Evolutionary conservation across 2,113 vertebrate genomes (phyloP), one percentile per base, ranked within the genome.

Genomic region (Pelobates fuscus): DNA sequence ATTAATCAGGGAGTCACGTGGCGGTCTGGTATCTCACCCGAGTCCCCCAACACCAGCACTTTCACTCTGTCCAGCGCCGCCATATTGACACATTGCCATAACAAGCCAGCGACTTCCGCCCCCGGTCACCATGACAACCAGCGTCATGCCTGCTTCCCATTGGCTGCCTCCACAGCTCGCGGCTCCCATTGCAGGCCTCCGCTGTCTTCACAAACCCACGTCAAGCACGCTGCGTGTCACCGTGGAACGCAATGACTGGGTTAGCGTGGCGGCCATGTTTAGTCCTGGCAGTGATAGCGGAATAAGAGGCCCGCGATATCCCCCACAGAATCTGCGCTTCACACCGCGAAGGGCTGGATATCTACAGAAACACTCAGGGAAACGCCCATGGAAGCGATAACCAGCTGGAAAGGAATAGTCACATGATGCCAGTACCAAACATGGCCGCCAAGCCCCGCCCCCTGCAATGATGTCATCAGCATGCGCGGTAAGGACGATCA

Each of bases 41-140:
- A 98, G 85, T 99, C 96, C 26, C 97, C 97, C 82, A 99, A 85
- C 70, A 99, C 97, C 81, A 99, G 78, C 1, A 98, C 95, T 85
- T 98, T 98, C 1, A 98, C 94, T 59, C 96, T 90, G 67, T 98
- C 96, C 79, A 98, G 82, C 41, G 96, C 94, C 61, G 95, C 96
- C 96, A 98, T 99, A 76, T 89, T 0, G 14, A 25, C 52, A 43
- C 26, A 5, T 46, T 46, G 44, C 17, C 44, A 46, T 2, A 17
- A 46, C 44, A 3, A 49, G 12, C 44, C 17, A 18, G 12, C 17
- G 1, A 7, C 27, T 1, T 63, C 77, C 25, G 1, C 68, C 78
- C 76, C 58, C 2, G 2, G 5, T 67, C n/a, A 57, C 0, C 14
- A 14, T 17, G 8, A 83, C 87, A 89, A 88, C 85, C 62, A 10